phyloP scores from a whole-genome alignment of 2,888 invertebrate species.

The Dione juno region DNA sequence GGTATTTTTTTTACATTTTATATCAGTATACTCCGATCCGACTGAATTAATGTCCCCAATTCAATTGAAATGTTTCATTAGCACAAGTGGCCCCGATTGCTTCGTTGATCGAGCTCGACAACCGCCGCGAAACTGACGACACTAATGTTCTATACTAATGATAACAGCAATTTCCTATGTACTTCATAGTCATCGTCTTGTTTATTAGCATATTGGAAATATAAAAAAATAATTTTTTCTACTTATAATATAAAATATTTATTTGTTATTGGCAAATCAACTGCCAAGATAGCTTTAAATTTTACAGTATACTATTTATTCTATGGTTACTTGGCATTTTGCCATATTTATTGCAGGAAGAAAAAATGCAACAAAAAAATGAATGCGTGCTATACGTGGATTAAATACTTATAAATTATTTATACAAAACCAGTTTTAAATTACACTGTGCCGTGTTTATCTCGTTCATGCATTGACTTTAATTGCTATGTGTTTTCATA shows the following conservation, averaged over 20 bases:
- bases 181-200: conserved; percentile 3
- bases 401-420: conserved; percentile 42
- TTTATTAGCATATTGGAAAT: neutral
- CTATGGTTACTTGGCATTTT: neutral
- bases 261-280: neutral
- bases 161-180: conserved; percentile 25
- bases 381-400: conserved; percentile 41
- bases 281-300: neutral
- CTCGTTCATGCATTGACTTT: conserved; percentile 41
- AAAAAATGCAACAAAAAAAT: conserved; percentile 34
- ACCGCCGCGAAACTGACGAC: conserved; percentile 64
- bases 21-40: conserved; percentile 68
- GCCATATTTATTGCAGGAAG: conserved; percentile 30
- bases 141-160: conserved; percentile 26
- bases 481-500: conserved; percentile 40
- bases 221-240: neutral
- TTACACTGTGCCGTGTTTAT: conserved; percentile 41
- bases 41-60: conserved; percentile 82
- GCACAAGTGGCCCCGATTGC: conserved; percentile 83
- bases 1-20: conserved; percentile 45
- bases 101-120: conserved; percentile 72
- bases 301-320: neutral
- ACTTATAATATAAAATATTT: neutral
- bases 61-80: conserved; percentile 83
- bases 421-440: conserved; percentile 43